Evolutionary conservation across 2,888 invertebrate species (phyloP), one percentile per base, ranked within the genome.

Genomic region (Cosmopolites sordidus): DNA sequence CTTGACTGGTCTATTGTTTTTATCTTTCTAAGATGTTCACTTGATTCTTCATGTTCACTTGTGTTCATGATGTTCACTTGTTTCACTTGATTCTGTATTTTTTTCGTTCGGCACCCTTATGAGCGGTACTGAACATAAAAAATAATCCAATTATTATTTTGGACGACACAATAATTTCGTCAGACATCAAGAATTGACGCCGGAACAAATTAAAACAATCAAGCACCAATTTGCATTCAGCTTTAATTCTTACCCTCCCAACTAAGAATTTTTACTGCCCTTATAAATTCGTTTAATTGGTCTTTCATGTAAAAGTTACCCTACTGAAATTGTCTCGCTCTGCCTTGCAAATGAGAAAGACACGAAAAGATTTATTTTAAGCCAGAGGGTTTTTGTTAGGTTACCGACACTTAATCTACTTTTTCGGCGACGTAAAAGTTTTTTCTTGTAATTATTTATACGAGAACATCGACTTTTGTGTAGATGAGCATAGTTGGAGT

Each of bases 241-340:
- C 64, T 60, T 64, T 63, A 63, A 64, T 64, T 60, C 51, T 56
- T 56, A 44, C 62, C 59, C 58, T 64, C 64, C 62, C 66, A 67
- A 67, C 67, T 66, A 63, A 67, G 69, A 68, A 66, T 72, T 72
- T 71, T 73, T 73, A 73, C 65, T 68, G 68, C 69, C 65, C 69
- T 69, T 69, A 74, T 73, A 73, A 73, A 73, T 73, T 73, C 70
- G 69, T 72, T 69, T 73, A 74, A 74, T 73, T 73, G 70, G 62
- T 66, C 67, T 68, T 69, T 68, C 68, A 68, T 71, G 70, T 66
- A 66, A 71, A 71, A 60, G 63, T 61, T 58, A 57, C 53, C 54
- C 46, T 43, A 43, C 47, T 46, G 44, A 54, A 22, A 51, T 33
- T 47, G 44, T 58, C 48, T 54, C 51, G 45, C 44, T 58, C 48